These are phyloP conservation scores for Dynastes hyllus DNA, from an alignment of 2,888 invertebrate genomes.

Conservation along the genomic window DNA sequence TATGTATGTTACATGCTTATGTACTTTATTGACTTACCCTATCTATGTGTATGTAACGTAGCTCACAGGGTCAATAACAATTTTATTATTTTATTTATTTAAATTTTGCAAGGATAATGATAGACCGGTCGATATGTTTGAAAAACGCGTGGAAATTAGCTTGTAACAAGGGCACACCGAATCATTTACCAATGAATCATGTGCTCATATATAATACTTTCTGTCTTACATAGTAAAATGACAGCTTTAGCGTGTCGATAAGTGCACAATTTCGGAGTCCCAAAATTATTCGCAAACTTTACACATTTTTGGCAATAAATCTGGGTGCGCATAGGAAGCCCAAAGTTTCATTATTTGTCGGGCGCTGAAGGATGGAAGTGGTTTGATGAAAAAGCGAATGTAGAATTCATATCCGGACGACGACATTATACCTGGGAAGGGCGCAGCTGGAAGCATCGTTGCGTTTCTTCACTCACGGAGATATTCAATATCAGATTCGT, in stretches of 20 bases:
- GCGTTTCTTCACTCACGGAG: slow-evolving; percentile 56
- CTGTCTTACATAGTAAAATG: slow-evolving; percentile 25
- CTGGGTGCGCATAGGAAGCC: slow-evolving; percentile 60
- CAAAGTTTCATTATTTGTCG: slow-evolving; percentile 62
- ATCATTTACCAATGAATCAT: slow-evolving; percentile 18
- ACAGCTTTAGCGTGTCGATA: slow-evolving; percentile 50
- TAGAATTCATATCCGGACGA: slow-evolving; percentile 65
- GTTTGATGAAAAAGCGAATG: slow-evolving; percentile 66
- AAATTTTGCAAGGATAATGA: not conserved
- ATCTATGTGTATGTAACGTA: too few species aligned
- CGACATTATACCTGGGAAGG: slow-evolving; percentile 65
- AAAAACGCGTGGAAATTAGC: slow-evolving; percentile 17
- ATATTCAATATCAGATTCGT: slow-evolving; percentile 62
- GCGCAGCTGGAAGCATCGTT: slow-evolving; percentile 66
- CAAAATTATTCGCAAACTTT: slow-evolving; percentile 58
- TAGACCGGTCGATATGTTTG: slow-evolving; percentile 13
- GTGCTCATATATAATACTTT: slow-evolving; percentile 1
- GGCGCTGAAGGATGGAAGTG: slow-evolving; percentile 58
- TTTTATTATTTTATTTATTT: too few species aligned
- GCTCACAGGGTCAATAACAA: too few species aligned
- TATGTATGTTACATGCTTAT: too few species aligned
- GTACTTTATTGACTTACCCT: too few species aligned
- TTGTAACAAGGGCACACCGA: not conserved
- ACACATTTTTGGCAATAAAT: slow-evolving; percentile 59
- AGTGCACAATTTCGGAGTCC: slow-evolving; percentile 54